Conservation (phyloP, 2,797 vertebrate genomes). For the Sternotherus odoratus region DNA sequence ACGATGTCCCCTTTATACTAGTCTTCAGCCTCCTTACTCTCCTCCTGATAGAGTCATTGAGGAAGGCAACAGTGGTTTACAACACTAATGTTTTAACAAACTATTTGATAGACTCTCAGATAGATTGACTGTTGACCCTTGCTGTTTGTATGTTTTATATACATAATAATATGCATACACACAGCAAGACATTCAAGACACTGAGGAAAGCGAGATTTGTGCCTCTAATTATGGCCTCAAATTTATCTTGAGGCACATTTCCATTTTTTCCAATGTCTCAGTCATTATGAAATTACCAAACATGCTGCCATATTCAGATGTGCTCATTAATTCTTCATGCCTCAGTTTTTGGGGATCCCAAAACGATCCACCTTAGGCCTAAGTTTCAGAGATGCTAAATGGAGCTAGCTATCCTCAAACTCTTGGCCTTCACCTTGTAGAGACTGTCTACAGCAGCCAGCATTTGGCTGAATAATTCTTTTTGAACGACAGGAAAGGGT, state of each 20-base stretch:
- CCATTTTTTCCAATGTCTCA: background rate
- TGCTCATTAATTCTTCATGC: slow-evolving; percentile 12
- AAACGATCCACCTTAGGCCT: slow-evolving; percentile 32
- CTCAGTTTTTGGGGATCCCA: slow-evolving; percentile 34
- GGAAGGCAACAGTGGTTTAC: slow-evolving; percentile 58
- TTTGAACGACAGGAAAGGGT: background rate
- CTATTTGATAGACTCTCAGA: slow-evolving; percentile 55
- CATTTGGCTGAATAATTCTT: background rate
- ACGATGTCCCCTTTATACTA: background rate
- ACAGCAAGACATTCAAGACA: background rate
- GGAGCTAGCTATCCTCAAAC: slow-evolving; percentile 4
- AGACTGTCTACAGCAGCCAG: slow-evolving; percentile 13
- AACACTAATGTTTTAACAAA: slow-evolving; percentile 69
- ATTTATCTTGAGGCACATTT: slow-evolving; percentile 23
- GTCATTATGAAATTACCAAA: slow-evolving; percentile 33
- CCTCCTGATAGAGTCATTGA: slow-evolving; percentile 71
- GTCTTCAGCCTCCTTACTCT: slow-evolving; percentile 48
- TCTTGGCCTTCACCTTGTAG: background rate
- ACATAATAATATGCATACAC: background rate
- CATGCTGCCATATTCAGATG: background rate
- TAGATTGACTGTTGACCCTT: slow-evolving; percentile 36
- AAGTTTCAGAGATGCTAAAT: slow-evolving; percentile 41
- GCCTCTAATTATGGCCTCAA: background rate
- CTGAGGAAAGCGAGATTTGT: background rate
- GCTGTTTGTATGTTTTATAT: background rate